phyloP scores from a whole-genome alignment of 2,888 invertebrate species.

The Diadegma fenestrale region DNA sequence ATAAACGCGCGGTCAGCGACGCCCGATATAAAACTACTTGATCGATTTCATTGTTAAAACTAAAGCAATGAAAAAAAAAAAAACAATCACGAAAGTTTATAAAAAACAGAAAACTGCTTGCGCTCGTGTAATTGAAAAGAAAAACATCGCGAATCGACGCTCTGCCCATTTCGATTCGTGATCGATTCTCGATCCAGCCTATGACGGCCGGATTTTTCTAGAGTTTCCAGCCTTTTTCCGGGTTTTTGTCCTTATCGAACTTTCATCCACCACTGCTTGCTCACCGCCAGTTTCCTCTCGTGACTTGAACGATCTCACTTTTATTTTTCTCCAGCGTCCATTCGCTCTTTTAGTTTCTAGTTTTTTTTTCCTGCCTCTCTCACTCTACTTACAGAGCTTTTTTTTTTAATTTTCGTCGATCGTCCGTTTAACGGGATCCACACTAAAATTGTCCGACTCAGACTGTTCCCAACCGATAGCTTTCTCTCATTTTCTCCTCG shows the following conservation, averaged over 20 bases:
- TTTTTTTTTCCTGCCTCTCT: background rate
- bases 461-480: background rate
- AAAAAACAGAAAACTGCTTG: constrained; percentile 41
- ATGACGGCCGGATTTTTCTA: constrained; percentile 60
- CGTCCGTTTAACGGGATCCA: background rate
- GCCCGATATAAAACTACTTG: constrained; percentile 73
- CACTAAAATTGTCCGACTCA: background rate
- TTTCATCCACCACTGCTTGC: background rate
- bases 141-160: background rate
- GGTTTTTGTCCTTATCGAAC: background rate
- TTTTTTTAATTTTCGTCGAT: background rate
- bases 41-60: constrained; percentile 70
- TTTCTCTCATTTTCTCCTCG: background rate
- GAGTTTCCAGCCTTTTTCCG: constrained; percentile 39
- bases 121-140: constrained; percentile 1
- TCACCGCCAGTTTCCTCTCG: background rate
- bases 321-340: constrained; percentile 11
- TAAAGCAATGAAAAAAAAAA: constrained; percentile 58
- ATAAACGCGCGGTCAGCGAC: constrained; percentile 77
- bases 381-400: background rate
- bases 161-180: constrained; percentile 32
- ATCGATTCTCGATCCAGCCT: constrained; percentile 59
- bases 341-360: background rate
- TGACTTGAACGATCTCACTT: constrained; percentile 39
- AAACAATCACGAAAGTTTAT: constrained; percentile 50